Evolutionary conservation across 2,113 vertebrate genomes (phyloP).

Genomic region (Labeo rohita): DNA sequence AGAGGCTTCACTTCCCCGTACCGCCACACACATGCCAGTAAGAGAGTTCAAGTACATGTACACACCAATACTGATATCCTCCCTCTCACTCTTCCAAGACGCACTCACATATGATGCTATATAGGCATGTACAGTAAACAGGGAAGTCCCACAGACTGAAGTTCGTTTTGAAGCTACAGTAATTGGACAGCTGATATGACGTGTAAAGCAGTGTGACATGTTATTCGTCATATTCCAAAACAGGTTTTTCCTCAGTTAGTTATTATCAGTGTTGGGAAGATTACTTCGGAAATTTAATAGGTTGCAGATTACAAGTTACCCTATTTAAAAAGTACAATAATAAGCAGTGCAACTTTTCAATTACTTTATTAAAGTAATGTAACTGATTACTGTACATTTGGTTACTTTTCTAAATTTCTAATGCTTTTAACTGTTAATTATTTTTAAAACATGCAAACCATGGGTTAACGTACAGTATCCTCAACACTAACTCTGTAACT

Average conservation of each 20-base stretch:
- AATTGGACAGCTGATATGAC: background rate
- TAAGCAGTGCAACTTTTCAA: too few species aligned
- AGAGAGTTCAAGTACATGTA: background rate
- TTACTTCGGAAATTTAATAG: too few species aligned
- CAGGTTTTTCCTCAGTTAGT: background rate
- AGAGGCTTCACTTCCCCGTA: conserved; percentile 28
- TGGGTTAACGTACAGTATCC: too few species aligned
- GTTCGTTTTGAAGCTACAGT: background rate
- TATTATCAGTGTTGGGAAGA: background rate
- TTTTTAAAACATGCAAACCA: too few species aligned
- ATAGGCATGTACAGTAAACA: background rate
- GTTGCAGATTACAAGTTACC: too few species aligned
- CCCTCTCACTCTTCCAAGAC: conserved; percentile 15
- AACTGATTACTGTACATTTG: too few species aligned
- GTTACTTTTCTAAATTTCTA: too few species aligned
- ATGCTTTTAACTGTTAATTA: too few species aligned
- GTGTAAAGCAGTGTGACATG: background rate
- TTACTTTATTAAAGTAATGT: too few species aligned
- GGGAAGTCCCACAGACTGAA: too few species aligned
- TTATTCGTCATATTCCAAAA: background rate
- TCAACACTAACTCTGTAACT: too few species aligned
- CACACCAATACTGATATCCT: conserved; percentile 1
- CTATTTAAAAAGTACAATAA: too few species aligned
- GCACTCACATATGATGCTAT: background rate
- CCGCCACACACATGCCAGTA: background rate